Evolutionary conservation across 64 coral and sea anemone genomes (phyloP), one percentile per base, ranked within the genome.

Genomic region (Porites australiensis): DNA sequence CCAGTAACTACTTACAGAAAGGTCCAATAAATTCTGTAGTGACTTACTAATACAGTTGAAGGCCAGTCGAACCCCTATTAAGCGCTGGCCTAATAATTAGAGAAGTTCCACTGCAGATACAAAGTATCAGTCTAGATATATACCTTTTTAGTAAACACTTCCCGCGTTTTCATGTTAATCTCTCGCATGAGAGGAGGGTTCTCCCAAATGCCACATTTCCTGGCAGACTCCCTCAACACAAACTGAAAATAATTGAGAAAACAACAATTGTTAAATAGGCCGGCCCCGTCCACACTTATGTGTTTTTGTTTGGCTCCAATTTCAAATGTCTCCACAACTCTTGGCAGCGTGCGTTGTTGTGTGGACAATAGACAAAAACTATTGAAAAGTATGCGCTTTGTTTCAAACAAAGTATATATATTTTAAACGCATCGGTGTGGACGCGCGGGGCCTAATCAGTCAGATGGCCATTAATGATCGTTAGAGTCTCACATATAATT

Each of bases 81-180:
- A 62, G 59, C 59, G 59, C 59, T 62, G 59, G 59, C 59, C 59
- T 62, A 62, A 62, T 62, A 62, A 62, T 37, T 37, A 62, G 59
- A 62, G 59, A 62, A 62, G 59, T 62, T 62, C 59, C 59, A 62
- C 59, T 62, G 59, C 59, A 3, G 59, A 37, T 37, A 37, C 27
- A 37, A 37, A 37, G 27, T 37, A 37, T 37, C 27, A 37, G 27
- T 37, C 27, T 37, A 37, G 27, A 37, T 37, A 37, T 37, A 37
- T 82, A 82, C 79, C 79, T 82, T 82, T 19, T 82, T 59, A 53
- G 50, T 82, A 58, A 82, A 58, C 9, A 20, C 58, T 55, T 82
- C 79, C 12, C 62, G 15, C 12, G 53, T 58, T 59, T 82, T 82
- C 15, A 15, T 6, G 13, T 22, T 82, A 6, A 82, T 82, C 14